A percentile compares a stretch with the other conserved stretches of the same genome.
These are phyloP conservation scores for Sinocyclocheilus grahami DNA, from an alignment of 2,113 vertebrate genomes.

Conservation along the genomic window DNA sequence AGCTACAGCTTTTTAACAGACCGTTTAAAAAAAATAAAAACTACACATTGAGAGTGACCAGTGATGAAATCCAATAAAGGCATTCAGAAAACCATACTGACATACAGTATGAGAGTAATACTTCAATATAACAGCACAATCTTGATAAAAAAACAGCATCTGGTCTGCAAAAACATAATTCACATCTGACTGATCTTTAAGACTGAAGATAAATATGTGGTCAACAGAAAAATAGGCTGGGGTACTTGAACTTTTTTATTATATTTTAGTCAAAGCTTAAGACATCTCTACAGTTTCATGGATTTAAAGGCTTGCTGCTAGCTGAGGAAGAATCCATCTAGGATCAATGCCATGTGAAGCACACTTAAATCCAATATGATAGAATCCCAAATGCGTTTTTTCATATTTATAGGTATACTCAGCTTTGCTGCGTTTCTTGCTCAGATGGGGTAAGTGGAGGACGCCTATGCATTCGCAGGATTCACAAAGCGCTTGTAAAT, in stretches of 20 bases:
- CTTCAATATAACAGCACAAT: background rate
- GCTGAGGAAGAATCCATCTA: background rate
- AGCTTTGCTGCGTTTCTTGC: background rate
- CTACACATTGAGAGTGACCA: background rate
- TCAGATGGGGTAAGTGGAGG: constrained; percentile 22
- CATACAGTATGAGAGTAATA: background rate
- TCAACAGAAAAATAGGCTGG: background rate
- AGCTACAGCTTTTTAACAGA: too few relatives aligned
- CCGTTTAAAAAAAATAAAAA: too few relatives aligned
- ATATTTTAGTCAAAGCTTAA: background rate
- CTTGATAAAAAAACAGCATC: background rate
- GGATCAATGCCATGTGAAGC: background rate
- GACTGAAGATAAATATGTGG: constrained; percentile 17
- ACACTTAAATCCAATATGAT: background rate
- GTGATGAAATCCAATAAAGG: constrained; percentile 15
- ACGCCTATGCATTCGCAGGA: constrained; percentile 40
- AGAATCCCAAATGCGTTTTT: constrained; percentile 3
- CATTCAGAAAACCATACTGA: too few relatives aligned
- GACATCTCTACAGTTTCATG: background rate
- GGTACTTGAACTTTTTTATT: background rate
- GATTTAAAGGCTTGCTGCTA: background rate
- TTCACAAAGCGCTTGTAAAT: constrained; percentile 65
- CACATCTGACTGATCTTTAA: constrained; percentile 13
- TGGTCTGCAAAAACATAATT: constrained; percentile 33
- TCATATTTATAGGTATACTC: background rate